Conservation (phyloP, 1,140 invertebrate genomes). For the Harpegnathos saltator region DNA sequence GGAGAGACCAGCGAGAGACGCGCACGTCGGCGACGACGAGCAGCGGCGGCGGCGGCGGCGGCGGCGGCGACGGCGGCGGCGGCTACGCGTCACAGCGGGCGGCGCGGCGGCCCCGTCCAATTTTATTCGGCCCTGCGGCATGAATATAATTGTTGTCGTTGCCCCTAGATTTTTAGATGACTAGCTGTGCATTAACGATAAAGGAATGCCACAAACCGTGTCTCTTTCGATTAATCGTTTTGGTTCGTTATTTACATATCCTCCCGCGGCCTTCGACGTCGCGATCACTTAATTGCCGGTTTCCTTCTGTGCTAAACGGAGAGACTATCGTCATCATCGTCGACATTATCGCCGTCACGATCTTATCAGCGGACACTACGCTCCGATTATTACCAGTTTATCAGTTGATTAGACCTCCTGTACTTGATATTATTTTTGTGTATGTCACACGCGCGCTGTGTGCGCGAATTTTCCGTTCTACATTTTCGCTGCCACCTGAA, state of each 20-base stretch:
- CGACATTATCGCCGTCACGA: neutral
- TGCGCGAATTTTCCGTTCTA: conserved; percentile 8
- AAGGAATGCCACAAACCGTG: conserved; percentile 85
- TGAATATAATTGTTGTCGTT: conserved; percentile 86
- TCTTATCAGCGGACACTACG: conserved; percentile 6
- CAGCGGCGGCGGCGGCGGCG: conserved; percentile 38
- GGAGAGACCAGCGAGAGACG: neutral
- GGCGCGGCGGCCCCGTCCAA: conserved; percentile 57
- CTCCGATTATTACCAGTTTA: conserved; percentile 1
- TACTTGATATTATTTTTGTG: conserved; percentile 34
- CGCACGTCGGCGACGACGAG: neutral
- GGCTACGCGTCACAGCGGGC: conserved; percentile 29
- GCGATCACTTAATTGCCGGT: conserved; percentile 44
- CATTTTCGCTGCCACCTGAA: conserved; percentile 40
- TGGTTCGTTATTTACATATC: conserved; percentile 70
- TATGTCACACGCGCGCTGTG: conserved; percentile 35
- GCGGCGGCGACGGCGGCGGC: conserved; percentile 41
- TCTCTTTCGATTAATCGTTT: conserved; percentile 77
- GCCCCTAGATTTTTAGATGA: conserved; percentile 85
- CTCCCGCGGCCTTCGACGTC: conserved; percentile 66
- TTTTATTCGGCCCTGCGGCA: conserved; percentile 83
- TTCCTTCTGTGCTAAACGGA: conserved; percentile 55
- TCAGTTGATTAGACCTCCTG: conserved; percentile 33
- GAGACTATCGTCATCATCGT: conserved; percentile 7
- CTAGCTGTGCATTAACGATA: conserved; percentile 85